These are phyloP conservation scores for Heterodera schachtii DNA, from an alignment of 1,140 invertebrate genomes.

Conservation along the genomic window DNA sequence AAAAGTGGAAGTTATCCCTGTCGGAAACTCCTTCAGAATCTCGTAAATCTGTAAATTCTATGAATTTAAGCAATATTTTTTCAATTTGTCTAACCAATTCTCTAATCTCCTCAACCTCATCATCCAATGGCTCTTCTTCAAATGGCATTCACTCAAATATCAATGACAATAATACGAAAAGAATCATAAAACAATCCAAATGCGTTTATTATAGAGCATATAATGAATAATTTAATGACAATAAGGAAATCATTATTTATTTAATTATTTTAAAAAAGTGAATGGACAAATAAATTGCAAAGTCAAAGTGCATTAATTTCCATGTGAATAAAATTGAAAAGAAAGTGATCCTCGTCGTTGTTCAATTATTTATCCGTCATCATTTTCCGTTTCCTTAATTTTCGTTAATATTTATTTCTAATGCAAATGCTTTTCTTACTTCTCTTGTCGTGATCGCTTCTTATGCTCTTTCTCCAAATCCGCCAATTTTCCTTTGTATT, in stretches of 20 bases:
- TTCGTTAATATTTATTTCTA: not conserved
- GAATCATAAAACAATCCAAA: too few relatives aligned
- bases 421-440: not conserved
- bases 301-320: too few relatives aligned
- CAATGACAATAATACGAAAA: too few relatives aligned
- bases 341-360: too few relatives aligned
- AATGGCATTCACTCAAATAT: conserved; percentile 2
- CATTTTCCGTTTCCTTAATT: not conserved
- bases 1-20: conserved; percentile 34
- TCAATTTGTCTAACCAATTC: conserved; percentile 21
- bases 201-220: too few relatives aligned
- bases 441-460: conserved; percentile 16
- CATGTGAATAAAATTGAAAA: too few relatives aligned
- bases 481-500: conserved; percentile 14
- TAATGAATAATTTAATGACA: too few relatives aligned
- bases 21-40: conserved; percentile 33
- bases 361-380: too few relatives aligned
- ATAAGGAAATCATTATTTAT: too few relatives aligned
- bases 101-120: conserved; percentile 29
- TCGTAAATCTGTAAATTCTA: not conserved
- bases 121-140: conserved; percentile 16
- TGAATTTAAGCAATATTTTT: not conserved
- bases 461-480: conserved; percentile 23
- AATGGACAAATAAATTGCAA: too few relatives aligned
- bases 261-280: too few relatives aligned